Base-by-base conservation (phyloP, 1,140 invertebrate genomes). In the Micrasema longulum region DNA sequence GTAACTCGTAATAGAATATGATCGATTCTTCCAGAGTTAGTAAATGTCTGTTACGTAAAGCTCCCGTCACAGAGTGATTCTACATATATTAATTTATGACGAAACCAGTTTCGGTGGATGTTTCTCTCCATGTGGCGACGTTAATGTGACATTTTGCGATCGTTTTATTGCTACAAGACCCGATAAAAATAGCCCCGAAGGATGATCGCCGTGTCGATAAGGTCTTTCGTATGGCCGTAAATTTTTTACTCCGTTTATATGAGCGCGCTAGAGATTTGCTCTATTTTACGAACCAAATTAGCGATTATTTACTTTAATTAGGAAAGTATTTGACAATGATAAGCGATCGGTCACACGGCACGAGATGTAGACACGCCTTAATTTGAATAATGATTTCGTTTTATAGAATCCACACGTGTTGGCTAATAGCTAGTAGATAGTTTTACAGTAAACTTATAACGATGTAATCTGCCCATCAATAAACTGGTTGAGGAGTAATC, bases 141-240 rank as follows among this genome's bases (percentile, higher is more conserved):
- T 60, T 60, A 60, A 60, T 60, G 55, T 60, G 55, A 60, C 55
- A 60, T 41, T 60, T 60, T n/a, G 36, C 55, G 36, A 60, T 22
- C 55, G 55, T 57, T 57, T 57, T 57, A 57, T 57, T 36, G 53
- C 53, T 16, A n/a, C n/a, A n/a, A n/a, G n/a, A n/a, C 31, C 10
- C 31, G 31, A 38, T 60, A 60, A 60, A 60, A 60, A 60, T 60
- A 60, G 36, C 55, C 18, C 2, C 18, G 55, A 60, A 60, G 55
- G 55, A 60, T 60, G 36, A 60, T 60, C 55, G 31, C 36, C 5
- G 36, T 23, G 36, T 60, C 55, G 36, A 60, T 60, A 60, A 60
- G 55, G 14, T 60, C 35, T 38, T 60, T 60, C 16, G 55, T 22
- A 41, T 35, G 36, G 35, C 38, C 18, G 16, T 60, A 20, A 57